These are phyloP conservation scores for Astropecten irregularis DNA, from an alignment of 53 echinoderm and acorn worm genomes.

Conservation along the genomic window DNA sequence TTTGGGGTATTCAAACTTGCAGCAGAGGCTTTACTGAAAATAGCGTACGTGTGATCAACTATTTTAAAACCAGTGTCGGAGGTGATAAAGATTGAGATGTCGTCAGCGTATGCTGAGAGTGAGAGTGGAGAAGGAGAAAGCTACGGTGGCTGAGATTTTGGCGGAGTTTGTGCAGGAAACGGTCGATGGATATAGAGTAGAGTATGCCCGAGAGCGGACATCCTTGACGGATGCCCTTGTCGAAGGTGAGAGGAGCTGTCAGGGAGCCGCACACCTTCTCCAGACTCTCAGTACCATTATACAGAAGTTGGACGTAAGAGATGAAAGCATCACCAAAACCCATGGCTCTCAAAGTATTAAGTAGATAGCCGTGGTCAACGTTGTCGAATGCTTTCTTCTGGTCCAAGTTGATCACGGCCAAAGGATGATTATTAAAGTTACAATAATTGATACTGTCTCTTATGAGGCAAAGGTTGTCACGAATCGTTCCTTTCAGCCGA, in stretches of 20 bases:
- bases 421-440: background rate
- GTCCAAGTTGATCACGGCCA: background rate
- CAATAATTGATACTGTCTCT: slow-evolving; percentile 23
- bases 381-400: slow-evolving; percentile 35
- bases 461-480: slow-evolving; percentile 50
- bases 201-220: slow-evolving; percentile 37
- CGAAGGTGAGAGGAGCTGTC: slow-evolving; percentile 10
- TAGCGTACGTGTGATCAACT: background rate
- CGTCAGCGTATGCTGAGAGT: slow-evolving; percentile 30
- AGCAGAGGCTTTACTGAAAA: slow-evolving; percentile 6
- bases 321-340: slow-evolving; percentile 35
- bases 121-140: background rate
- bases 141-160: background rate
- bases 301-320: background rate
- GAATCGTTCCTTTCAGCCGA: slow-evolving; percentile 58
- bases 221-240: slow-evolving; percentile 38
- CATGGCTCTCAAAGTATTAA: slow-evolving; percentile 39
- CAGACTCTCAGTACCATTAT: background rate
- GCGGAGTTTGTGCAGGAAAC: background rate
- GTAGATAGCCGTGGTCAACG: slow-evolving; percentile 20
- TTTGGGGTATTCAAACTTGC: slow-evolving; percentile 8
- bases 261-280: slow-evolving; percentile 31
- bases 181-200: slow-evolving; percentile 33
- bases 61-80: slow-evolving; percentile 10
- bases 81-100: slow-evolving; percentile 15